These are phyloP conservation scores for Hydrocynus forskahlii DNA, from an alignment of 2,797 vertebrate species.

Conservation along the genomic window DNA sequence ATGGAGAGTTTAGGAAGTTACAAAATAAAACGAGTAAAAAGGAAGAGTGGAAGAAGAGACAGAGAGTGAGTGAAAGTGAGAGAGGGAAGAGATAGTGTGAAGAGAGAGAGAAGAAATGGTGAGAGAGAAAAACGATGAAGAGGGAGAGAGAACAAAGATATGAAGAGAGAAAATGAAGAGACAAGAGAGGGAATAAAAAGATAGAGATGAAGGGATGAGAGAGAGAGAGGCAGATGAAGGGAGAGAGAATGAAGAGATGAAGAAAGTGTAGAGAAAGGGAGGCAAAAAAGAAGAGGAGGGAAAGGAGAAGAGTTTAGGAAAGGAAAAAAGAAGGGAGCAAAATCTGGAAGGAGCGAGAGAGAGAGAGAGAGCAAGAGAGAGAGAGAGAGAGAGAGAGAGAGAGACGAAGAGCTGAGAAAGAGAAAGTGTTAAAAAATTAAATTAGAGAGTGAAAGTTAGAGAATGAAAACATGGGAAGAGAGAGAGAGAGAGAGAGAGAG, in stretches of 20 bases:
- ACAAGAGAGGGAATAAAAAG: neutral
- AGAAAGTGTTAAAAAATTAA: too few species aligned
- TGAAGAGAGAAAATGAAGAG: neutral
- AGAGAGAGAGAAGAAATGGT: slow-evolving; percentile 6
- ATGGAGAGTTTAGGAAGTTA: too few species aligned
- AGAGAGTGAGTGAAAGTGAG: too few species aligned
- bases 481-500: neutral
- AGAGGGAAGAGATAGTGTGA: neutral
- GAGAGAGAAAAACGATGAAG: neutral
- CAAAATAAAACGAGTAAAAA: too few species aligned
- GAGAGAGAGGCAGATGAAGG: neutral
- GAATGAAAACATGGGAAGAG: neutral
- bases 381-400: too few species aligned
- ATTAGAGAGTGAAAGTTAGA: neutral
- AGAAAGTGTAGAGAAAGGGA: neutral
- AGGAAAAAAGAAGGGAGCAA: too few species aligned
- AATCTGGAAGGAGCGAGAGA: too few species aligned
- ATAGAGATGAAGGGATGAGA: too few species aligned
- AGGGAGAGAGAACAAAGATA: neutral
- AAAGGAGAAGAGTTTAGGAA: neutral
- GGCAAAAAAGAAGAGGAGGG: too few species aligned
- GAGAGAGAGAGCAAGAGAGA: too few species aligned
- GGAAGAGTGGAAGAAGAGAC: too few species aligned
- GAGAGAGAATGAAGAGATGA: neutral
- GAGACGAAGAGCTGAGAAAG: neutral